Evolutionary conservation across 2,888 invertebrate genomes (phyloP), one percentile per base, ranked within the genome.

Genomic region (Drosophila subquinaria): DNA sequence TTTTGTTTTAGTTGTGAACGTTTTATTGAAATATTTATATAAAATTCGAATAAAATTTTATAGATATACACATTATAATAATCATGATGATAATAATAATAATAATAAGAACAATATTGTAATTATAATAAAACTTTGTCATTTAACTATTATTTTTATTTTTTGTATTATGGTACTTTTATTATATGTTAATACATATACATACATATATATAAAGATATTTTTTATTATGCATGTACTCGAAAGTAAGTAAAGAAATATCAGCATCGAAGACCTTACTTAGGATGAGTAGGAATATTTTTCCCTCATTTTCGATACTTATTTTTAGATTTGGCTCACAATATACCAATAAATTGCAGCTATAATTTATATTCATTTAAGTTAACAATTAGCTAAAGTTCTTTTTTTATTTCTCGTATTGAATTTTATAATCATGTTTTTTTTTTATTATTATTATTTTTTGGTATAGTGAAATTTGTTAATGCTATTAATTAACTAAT

Each of bases 371-470:
- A 40, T 33, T 33, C 61, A 55, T 65, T 38, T 42, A 17, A 64
- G 47, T 60, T 78, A 79, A 73, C 66, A 79, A 80, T 80, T 83
- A 82, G 65, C 80, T 81, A 81, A 60, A 51, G 36, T 64, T 68
- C 27, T 36, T 42, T 40, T 35, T 61, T 59, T 60, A 2, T 20
- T 43, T 20, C 20, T 42, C 8, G 10, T 40, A 40, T 40, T 17
- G 42, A 17, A 23, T n/a, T 23, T 50, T 67, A 53, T 66, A 40
- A 52, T 53, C 20, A 50, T 67, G n/a, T 33, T 35, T 35, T 20
- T 52, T 61, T 55, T 55, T 47, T 10, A 52, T 63, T 50, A 52
- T 48, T 70, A 11, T 45, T 35, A 15, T 20, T 60, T 59, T 55
- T 59, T 43, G 56, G 56, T 55, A 47, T 56, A 57, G 50, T 72